These are phyloP conservation scores for Galagoides demidoff DNA, from an alignment of 2,797 vertebrate genomes.

Conservation along the genomic window DNA sequence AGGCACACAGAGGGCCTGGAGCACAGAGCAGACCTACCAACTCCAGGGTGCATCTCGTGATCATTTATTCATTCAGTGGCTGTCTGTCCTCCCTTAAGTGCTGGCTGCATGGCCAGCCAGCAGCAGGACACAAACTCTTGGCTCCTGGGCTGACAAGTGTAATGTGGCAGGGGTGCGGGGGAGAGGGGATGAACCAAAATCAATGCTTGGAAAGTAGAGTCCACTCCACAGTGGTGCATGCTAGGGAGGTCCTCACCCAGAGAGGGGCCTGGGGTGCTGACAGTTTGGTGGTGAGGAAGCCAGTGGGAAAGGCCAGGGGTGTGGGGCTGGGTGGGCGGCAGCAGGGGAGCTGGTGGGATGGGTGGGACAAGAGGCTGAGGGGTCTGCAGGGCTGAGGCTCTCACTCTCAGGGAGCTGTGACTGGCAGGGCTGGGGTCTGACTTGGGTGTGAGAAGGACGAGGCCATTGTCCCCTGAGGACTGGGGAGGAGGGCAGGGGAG, in stretches of 20 bases:
- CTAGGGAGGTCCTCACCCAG: no score
- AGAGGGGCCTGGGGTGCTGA: no score
- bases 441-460: neutral
- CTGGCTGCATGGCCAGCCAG: neutral
- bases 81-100: neutral
- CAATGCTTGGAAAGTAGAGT: rapidly evolving
- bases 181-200: neutral
- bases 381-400: neutral
- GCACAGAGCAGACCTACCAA: neutral
- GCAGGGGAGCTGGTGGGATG: neutral
- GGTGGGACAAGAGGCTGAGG: neutral
- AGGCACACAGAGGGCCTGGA: neutral
- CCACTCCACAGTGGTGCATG: neutral
- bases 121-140: neutral
- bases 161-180: rapidly evolving
- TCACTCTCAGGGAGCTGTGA: neutral
- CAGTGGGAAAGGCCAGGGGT: neutral
- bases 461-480: neutral
- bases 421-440: neutral
- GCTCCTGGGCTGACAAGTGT: neutral
- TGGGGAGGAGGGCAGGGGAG: rapidly evolving
- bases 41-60: rapidly evolving
- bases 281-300: neutral
- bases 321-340: no score
- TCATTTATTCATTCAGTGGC: no score